Conservation (phyloP, 2,888 invertebrate species). For the Dasysyrphus tricinctus region DNA sequence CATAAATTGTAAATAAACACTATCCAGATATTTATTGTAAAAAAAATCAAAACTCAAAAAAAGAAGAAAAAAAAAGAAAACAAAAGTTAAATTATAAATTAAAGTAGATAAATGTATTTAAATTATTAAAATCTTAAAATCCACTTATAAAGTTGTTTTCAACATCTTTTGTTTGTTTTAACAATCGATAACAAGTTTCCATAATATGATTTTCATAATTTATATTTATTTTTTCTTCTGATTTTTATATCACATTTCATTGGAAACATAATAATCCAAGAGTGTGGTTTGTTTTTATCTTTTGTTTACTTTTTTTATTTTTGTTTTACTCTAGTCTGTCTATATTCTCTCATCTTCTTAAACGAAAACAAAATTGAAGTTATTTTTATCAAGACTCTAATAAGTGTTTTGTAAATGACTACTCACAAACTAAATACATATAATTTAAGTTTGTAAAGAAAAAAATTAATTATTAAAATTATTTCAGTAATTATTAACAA, state of each 20-base stretch:
- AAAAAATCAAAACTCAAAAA: conserved; percentile 37
- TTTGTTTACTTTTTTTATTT: conserved; percentile 29
- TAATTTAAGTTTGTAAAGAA: conserved; percentile 24
- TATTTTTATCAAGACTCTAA: conserved; percentile 57
- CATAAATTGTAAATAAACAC: conserved; percentile 56
- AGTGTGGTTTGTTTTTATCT: conserved; percentile 25
- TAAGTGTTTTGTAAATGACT: conserved; percentile 27
- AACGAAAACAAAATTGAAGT: conserved; percentile 71
- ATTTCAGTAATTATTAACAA: conserved; percentile 43
- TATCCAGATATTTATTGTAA: conserved; percentile 39
- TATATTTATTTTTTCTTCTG: conserved; percentile 9
- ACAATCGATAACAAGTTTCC: conserved; percentile 54
- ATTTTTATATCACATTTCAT: conserved; percentile 62
- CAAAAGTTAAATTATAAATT: conserved; percentile 22
- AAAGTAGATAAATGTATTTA: conserved; percentile 27
- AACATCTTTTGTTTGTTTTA: neutral
- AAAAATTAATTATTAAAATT: conserved; percentile 23
- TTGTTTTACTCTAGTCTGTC: conserved; percentile 65
- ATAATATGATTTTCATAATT: conserved; percentile 17
- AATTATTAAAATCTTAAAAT: conserved; percentile 26
- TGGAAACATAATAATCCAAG: conserved; percentile 65
- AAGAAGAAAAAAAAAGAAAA: conserved; percentile 34
- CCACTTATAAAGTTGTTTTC: conserved; percentile 10
- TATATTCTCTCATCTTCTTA: conserved; percentile 75
- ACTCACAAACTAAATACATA: conserved; percentile 10